phyloP scores from a whole-genome alignment of 2,888 invertebrate species.

The Scaptodrosophila latifasciaeformis region DNA sequence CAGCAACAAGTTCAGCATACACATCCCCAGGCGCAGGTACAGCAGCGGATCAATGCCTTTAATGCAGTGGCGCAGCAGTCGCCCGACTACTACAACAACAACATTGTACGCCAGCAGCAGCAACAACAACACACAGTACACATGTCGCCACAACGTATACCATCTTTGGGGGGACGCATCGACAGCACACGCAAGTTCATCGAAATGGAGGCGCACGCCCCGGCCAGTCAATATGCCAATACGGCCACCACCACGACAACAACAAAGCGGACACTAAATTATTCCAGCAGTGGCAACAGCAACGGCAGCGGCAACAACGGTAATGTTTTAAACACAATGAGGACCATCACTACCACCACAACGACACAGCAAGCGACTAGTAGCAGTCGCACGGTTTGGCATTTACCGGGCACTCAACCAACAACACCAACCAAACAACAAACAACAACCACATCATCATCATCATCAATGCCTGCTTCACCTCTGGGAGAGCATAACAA shows the following conservation, averaged over 20 bases:
- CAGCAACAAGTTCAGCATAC: conserved; percentile 32
- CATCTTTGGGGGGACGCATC: conserved; percentile 45
- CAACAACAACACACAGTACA: conserved; percentile 32
- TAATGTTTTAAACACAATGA: conserved; percentile 49
- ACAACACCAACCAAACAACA: conserved; percentile 41
- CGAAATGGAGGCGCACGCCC: conserved; percentile 62
- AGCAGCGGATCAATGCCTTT: conserved; percentile 70
- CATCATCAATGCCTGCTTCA: conserved; percentile 22
- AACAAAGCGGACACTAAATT: conserved; percentile 46
- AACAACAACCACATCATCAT: conserved; percentile 52
- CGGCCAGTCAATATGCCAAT: conserved; percentile 20
- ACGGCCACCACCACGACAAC: conserved; percentile 41
- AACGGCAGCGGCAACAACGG: conserved; percentile 56
- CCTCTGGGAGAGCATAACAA: conserved; percentile 68
- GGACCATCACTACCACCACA: conserved; percentile 37
- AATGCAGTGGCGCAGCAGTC: conserved; percentile 65
- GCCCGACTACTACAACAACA: conserved; percentile 47
- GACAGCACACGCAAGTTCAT: conserved; percentile 65
- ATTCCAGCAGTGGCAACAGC: conserved; percentile 53
- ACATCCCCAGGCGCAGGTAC: conserved; percentile 58
- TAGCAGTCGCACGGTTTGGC: conserved; percentile 74
- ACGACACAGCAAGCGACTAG: conserved; percentile 53
- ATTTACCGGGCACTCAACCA: conserved; percentile 62
- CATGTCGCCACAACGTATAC: conserved; percentile 50
- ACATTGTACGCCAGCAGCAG: conserved; percentile 40